Conservation (phyloP, 2,888 invertebrate species). For the Conus canariensis region DNA sequence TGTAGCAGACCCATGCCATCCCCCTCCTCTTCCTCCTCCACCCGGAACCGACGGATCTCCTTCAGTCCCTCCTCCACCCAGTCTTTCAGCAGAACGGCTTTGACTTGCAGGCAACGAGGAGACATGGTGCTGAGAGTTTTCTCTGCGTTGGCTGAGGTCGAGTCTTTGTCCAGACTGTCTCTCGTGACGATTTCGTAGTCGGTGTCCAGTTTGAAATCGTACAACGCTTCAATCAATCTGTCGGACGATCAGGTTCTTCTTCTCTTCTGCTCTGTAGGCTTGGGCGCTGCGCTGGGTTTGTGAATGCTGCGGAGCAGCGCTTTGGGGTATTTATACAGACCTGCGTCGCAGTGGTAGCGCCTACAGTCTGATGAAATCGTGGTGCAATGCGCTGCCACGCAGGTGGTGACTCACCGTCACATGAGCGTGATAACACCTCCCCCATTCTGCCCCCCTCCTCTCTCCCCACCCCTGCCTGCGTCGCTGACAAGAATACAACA, state of each 20-base stretch:
- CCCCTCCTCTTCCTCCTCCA: neutral
- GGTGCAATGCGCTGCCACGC: conserved; percentile 38
- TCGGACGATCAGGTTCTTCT: no score
- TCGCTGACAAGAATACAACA: neutral
- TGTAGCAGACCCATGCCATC: neutral
- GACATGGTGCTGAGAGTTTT: neutral
- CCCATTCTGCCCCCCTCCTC: neutral
- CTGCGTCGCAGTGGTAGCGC: neutral
- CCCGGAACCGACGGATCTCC: conserved; percentile 15
- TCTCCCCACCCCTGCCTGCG: neutral
- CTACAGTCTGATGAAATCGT: conserved; percentile 28
- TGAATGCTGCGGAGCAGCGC: conserved; percentile 26
- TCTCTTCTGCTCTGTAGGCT: neutral
- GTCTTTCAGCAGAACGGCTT: conserved; percentile 13
- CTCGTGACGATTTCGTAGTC: neutral
- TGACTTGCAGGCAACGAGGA: neutral
- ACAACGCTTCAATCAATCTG: no score
- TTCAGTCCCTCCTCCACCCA: neutral
- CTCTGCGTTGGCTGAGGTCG: neutral
- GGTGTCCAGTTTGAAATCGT: neutral
- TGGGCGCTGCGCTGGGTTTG: neutral
- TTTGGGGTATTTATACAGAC: conserved; percentile 24
- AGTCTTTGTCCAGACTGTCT: neutral
- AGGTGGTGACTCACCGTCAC: conserved; percentile 20
- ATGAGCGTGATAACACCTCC: neutral